A percentile compares a stretch with the other conserved stretches of the same genome.
Evolutionary conservation across 2,113 vertebrate genomes (phyloP).

Genomic region (Dromiciops gliroides): DNA sequence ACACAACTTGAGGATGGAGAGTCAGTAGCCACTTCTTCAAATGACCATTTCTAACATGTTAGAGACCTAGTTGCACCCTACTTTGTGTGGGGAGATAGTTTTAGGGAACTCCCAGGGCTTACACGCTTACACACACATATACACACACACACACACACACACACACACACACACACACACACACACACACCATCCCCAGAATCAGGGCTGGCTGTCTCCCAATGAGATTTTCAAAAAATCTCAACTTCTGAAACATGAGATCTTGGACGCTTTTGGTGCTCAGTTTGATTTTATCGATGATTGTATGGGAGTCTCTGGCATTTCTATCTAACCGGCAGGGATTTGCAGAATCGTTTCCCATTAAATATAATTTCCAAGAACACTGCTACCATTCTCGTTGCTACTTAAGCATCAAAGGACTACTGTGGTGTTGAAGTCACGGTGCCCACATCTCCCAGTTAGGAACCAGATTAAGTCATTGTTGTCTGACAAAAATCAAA

Average conservation of each 20-base stretch:
- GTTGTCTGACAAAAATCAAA: neutral
- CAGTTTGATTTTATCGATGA: neutral
- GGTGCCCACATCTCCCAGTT: neutral
- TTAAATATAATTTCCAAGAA: neutral
- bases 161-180: no score
- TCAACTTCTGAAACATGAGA: neutral
- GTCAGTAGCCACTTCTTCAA: neutral
- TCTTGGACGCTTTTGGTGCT: neutral
- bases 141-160: no score
- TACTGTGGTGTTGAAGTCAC: neutral
- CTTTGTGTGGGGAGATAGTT: neutral
- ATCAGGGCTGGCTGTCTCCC: neutral
- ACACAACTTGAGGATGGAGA: neutral
- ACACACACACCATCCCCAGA: neutral
- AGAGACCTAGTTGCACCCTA: neutral
- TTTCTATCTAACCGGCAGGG: neutral
- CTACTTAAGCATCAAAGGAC: neutral
- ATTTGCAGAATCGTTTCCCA: neutral
- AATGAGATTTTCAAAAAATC: neutral
- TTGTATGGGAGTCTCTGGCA: neutral
- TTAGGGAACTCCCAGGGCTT: neutral
- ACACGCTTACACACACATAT: no score
- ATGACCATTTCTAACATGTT: neutral
- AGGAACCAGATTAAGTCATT: neutral
- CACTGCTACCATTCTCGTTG: neutral